Evolutionary conservation across 2,113 vertebrate genomes (phyloP).

Genomic region (Pristiophorus japonicus): DNA sequence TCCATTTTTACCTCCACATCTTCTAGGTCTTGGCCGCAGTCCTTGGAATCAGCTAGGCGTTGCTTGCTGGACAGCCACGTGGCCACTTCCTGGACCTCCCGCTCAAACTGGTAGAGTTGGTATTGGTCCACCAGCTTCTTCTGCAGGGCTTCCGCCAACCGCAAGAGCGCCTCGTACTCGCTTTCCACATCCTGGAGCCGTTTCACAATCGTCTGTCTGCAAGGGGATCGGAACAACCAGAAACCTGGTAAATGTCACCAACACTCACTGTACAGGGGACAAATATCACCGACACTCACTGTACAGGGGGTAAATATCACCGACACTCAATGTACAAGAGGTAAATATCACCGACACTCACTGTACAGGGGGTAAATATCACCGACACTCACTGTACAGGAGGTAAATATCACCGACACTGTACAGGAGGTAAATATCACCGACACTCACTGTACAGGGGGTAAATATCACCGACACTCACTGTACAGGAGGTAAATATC

Average conservation of each 20-base stretch:
- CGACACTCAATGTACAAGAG: not conserved
- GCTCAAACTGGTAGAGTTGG: slow-evolving; percentile 67
- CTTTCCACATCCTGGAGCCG: slow-evolving; percentile 53
- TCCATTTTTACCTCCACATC: slow-evolving; percentile 61
- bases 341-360: not conserved
- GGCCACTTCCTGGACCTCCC: slow-evolving; percentile 65
- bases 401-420: not conserved
- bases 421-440: not conserved
- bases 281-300: not conserved
- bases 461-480: no score
- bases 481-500: no score
- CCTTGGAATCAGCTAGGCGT: slow-evolving; percentile 59
- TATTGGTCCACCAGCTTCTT: slow-evolving; percentile 61
- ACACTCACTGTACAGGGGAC: not conserved
- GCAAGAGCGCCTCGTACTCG: slow-evolving; percentile 55
- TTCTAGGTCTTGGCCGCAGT: slow-evolving; percentile 75
- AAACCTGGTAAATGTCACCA: not conserved
- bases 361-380: no score
- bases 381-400: no score
- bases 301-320: not conserved
- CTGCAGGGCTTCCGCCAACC: slow-evolving; percentile 52
- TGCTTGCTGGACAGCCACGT: slow-evolving; percentile 68
- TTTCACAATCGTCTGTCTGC: slow-evolving; percentile 56
- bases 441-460: not conserved
- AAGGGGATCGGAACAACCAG: slow-evolving; percentile 24